Conservation (phyloP, 2,113 vertebrate genomes). For the Pantherophis guttatus region DNA sequence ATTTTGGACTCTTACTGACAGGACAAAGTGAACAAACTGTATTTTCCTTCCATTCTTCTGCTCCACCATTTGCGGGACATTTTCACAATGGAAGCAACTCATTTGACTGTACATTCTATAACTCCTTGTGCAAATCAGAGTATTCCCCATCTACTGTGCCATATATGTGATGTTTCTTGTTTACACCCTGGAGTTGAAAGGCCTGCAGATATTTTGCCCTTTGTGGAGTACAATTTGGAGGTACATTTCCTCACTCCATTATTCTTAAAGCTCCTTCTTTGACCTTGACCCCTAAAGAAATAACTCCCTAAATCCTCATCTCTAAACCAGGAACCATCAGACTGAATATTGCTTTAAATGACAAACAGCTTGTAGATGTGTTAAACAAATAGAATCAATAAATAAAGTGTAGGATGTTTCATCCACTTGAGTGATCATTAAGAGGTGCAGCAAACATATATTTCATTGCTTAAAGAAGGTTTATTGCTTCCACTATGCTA, state of each 20-base stretch:
- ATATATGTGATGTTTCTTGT: not conserved
- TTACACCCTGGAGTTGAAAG: not conserved
- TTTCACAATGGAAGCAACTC: not conserved
- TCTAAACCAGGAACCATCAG: not conserved
- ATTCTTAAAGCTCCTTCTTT: not conserved
- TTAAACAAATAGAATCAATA: not conserved
- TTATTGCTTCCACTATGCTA: not conserved
- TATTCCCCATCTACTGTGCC: not conserved
- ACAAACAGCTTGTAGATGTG: not conserved
- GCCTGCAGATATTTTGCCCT: not conserved
- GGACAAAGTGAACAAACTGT: not conserved
- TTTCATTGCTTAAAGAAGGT: not conserved
- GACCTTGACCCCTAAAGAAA: not conserved
- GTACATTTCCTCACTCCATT: not conserved
- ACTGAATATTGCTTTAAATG: not conserved
- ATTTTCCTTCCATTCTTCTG: not conserved
- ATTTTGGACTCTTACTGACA: not conserved
- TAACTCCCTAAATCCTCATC: not conserved
- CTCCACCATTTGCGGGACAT: not conserved
- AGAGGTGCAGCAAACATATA: not conserved
- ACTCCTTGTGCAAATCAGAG: not conserved
- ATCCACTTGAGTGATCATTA: not conserved
- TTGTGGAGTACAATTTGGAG: not conserved
- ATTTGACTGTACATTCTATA: not conserved
- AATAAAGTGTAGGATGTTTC: not conserved